Percentiles rank a stretch among this genome's conserved stretches.
These are phyloP conservation scores for Tricholaema leucomelas DNA, from an alignment of 2,113 vertebrate genomes.

Conservation along the genomic window DNA sequence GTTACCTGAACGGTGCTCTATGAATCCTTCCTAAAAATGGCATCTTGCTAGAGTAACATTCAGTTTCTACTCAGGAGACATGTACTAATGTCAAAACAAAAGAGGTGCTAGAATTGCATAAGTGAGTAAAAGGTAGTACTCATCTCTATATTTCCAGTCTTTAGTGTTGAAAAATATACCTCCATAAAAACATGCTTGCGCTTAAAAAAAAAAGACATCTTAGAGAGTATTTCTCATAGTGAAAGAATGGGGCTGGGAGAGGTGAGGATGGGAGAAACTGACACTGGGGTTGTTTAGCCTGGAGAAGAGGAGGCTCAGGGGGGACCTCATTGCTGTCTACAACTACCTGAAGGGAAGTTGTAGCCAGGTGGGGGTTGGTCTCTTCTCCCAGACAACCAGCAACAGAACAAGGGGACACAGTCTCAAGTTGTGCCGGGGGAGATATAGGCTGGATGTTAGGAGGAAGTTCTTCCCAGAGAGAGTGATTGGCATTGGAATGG, in stretches of 20 bases:
- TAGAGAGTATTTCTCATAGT: not conserved
- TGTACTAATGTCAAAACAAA: conserved; percentile 11
- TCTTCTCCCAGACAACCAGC: no score
- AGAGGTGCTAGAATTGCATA: not conserved
- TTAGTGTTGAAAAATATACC: not conserved
- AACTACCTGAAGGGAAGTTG: no score
- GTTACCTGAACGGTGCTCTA: not conserved
- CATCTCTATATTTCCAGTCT: not conserved
- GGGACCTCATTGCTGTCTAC: no score
- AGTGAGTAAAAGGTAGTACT: not conserved
- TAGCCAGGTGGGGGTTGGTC: no score
- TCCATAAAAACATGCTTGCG: not conserved
- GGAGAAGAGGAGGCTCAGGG: no score
- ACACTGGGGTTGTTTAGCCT: no score
- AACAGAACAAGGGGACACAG: no score
- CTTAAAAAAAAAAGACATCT: not conserved
- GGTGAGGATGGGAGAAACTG: not conserved
- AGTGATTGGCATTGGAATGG: no score
- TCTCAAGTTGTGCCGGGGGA: no score
- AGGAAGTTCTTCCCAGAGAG: no score
- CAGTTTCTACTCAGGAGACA: not conserved
- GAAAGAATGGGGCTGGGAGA: not conserved
- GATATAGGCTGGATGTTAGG: no score
- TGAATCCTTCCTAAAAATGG: not conserved
- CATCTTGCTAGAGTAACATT: not conserved